Percentiles rank a stretch among this genome's conserved stretches.
Evolutionary conservation across 1,140 invertebrate species (phyloP).

Genomic region (Hypsibius dujardini): DNA sequence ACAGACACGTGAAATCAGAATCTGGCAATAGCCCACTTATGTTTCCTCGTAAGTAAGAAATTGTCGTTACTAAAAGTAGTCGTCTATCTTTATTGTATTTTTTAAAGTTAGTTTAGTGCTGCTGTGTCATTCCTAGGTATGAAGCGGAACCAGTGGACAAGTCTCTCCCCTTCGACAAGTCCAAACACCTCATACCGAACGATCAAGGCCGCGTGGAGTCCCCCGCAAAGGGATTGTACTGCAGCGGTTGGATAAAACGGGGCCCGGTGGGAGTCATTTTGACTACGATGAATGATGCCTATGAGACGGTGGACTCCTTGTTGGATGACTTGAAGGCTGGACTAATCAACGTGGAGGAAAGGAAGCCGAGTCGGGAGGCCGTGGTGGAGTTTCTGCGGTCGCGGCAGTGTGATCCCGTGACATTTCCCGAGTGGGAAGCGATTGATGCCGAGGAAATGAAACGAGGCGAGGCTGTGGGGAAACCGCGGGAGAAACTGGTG

Average conservation of each 20-base stretch:
- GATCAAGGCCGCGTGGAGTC: conserved; percentile 43
- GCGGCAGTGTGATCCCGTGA: conserved; percentile 37
- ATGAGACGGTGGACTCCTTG: conserved; percentile 51
- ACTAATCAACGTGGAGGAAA: conserved; percentile 26
- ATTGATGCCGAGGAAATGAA: conserved; percentile 58
- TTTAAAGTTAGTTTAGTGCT: too few species aligned
- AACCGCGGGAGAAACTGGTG: conserved; percentile 61
- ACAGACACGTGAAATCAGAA: too few species aligned
- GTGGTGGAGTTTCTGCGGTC: conserved; percentile 34
- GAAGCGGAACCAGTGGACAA: conserved; percentile 50
- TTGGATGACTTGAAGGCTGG: conserved; percentile 44
- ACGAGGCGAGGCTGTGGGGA: conserved; percentile 48
- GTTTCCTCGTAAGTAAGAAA: too few species aligned
- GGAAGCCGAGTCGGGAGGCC: conserved; percentile 43
- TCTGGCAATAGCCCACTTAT: too few species aligned
- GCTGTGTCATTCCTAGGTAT: not conserved
- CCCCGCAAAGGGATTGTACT: conserved; percentile 50
- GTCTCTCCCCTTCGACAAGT: conserved; percentile 53
- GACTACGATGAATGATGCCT: conserved; percentile 76
- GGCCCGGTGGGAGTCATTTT: conserved; percentile 81
- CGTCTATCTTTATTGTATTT: too few species aligned
- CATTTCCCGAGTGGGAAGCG: conserved; percentile 64
- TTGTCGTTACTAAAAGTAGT: too few species aligned
- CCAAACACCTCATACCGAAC: conserved; percentile 50
- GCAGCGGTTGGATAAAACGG: conserved; percentile 75